These are phyloP conservation scores for Vireo altiloquus DNA, from an alignment of 2,113 vertebrate species.

Conservation along the genomic window DNA sequence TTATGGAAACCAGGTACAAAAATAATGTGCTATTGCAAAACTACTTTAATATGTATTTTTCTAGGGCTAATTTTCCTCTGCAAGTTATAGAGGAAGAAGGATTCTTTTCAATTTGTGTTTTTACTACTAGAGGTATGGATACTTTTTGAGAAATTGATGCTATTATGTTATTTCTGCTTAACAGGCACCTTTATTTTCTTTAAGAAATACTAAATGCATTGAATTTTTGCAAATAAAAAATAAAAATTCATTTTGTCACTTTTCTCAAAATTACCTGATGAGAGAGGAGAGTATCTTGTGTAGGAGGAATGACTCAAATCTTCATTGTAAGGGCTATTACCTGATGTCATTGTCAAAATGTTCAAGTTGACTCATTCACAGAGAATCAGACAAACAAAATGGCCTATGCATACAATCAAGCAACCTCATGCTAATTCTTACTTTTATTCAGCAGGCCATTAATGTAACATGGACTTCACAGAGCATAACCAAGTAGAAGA, in stretches of 20 bases:
- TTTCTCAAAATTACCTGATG: background rate
- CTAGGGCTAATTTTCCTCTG: background rate
- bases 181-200: background rate
- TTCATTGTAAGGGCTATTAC: background rate
- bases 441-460: background rate
- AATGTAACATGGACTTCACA: background rate
- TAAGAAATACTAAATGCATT: background rate
- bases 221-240: background rate
- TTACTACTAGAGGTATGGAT: background rate
- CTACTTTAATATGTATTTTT: background rate
- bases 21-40: background rate
- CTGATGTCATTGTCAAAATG: background rate
- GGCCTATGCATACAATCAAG: background rate
- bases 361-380: background rate
- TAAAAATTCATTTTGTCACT: background rate
- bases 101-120: background rate
- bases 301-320: conserved; percentile 35
- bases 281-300: background rate
- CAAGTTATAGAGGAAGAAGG: background rate
- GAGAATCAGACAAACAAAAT: background rate
- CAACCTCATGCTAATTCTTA: background rate
- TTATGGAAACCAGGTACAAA: background rate
- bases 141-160: background rate
- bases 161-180: background rate
- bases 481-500: background rate